Conservation (phyloP, 2,888 invertebrate species). For the Brachycybe producta region DNA sequence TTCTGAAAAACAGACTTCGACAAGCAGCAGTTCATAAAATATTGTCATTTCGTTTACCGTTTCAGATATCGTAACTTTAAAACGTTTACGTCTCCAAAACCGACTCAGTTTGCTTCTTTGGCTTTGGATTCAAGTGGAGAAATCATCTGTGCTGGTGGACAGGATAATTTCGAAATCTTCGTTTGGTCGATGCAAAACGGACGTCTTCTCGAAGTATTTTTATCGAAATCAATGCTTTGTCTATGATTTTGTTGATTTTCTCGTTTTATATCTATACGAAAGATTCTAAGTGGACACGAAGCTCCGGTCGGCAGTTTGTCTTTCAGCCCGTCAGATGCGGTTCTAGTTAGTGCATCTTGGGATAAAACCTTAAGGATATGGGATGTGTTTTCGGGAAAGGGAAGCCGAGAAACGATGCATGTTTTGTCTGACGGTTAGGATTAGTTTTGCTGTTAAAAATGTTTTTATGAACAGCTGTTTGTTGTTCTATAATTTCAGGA, state of each 20-base stretch:
- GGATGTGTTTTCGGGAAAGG: constrained; percentile 74
- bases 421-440: constrained; percentile 52
- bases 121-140: constrained; percentile 82
- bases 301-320: constrained; percentile 74
- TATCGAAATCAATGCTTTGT: not conserved
- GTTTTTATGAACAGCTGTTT: no score
- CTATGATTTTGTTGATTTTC: constrained; percentile 11
- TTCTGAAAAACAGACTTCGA: no score
- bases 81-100: constrained; percentile 80
- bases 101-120: constrained; percentile 82
- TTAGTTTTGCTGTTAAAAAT: not conserved
- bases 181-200: constrained; percentile 94
- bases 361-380: constrained; percentile 83
- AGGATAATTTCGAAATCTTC: constrained; percentile 88
- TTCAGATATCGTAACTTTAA: constrained; percentile 91
- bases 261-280: not conserved
- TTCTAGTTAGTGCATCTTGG: constrained; percentile 80
- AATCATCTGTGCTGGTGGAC: constrained; percentile 85
- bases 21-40: no score
- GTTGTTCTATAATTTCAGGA: no score
- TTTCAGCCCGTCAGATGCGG: constrained; percentile 56
- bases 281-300: constrained; percentile 80
- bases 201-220: constrained; percentile 63
- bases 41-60: constrained; percentile 18
- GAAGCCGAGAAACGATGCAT: constrained; percentile 65